These are phyloP conservation scores for Papio anubis DNA, from an alignment of 2,113 vertebrate species.

Conservation along the genomic window DNA sequence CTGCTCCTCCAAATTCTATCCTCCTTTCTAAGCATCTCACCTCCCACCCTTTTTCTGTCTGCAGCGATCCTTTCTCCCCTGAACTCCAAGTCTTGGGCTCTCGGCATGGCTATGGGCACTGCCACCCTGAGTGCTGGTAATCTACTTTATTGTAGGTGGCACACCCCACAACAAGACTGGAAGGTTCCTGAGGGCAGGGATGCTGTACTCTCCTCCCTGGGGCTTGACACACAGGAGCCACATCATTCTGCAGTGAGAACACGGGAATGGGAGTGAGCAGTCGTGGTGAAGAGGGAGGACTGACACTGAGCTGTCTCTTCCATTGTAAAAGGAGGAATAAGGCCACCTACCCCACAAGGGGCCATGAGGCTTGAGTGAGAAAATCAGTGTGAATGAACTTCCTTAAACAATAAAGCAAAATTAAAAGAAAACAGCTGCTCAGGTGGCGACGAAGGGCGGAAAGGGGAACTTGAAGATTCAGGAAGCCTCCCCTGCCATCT, in stretches of 20 bases:
- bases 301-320: neutral
- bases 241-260: neutral
- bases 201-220: neutral
- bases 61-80: neutral
- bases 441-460: accelerated
- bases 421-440: neutral
- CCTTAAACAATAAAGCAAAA: neutral
- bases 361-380: accelerated
- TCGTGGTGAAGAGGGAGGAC: accelerated
- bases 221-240: neutral
- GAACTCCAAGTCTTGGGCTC: neutral
- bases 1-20: neutral
- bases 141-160: accelerated
- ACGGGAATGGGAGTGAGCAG: accelerated
- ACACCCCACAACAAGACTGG: accelerated
- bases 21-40: no score
- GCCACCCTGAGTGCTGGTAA: accelerated
- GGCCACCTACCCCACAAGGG: accelerated
- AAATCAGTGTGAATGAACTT: accelerated
- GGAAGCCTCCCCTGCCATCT: neutral
- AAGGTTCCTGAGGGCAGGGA: neutral
- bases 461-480: neutral
- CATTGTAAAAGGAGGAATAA: accelerated
- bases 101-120: neutral
- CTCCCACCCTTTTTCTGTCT: neutral